Conservation (phyloP, 2,113 vertebrate genomes). For the Choloepus hoffmanni region DNA sequence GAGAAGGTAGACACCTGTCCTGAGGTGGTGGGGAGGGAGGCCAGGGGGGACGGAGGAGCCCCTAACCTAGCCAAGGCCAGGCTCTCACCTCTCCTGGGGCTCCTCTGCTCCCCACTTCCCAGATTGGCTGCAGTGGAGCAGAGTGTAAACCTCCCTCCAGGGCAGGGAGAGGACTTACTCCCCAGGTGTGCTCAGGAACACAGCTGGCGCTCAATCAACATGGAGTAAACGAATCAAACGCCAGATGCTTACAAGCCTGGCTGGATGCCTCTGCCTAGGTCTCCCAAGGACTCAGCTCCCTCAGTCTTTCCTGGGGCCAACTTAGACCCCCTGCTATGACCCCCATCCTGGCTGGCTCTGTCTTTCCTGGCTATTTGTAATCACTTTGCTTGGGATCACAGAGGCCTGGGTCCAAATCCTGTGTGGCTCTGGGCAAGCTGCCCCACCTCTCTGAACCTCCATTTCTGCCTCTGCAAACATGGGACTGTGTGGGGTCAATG, state of each 20-base stretch:
- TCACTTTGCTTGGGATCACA: background rate
- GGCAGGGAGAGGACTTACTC: background rate
- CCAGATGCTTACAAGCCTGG: rapidly evolving
- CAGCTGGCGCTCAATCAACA: background rate
- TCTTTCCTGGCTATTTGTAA: background rate
- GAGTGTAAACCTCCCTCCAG: background rate
- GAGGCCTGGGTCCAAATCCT: background rate
- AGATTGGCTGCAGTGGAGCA: background rate
- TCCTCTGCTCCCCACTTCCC: background rate
- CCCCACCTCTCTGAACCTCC: background rate
- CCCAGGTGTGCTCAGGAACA: background rate
- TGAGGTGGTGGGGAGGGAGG: background rate
- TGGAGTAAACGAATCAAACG: rapidly evolving
- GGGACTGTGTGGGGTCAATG: rapidly evolving
- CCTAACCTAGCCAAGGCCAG: background rate
- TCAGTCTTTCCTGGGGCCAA: background rate
- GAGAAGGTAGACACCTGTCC: background rate
- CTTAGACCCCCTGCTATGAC: background rate
- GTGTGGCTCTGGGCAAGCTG: background rate
- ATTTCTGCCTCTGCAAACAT: background rate
- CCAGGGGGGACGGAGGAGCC: background rate
- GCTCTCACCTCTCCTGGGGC: background rate
- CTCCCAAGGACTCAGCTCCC: background rate
- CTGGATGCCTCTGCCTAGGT: background rate
- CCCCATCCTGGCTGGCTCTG: background rate